These are phyloP conservation scores for Pachycephala philippinensis DNA, from an alignment of 2,113 vertebrate species.

Conservation along the genomic window DNA sequence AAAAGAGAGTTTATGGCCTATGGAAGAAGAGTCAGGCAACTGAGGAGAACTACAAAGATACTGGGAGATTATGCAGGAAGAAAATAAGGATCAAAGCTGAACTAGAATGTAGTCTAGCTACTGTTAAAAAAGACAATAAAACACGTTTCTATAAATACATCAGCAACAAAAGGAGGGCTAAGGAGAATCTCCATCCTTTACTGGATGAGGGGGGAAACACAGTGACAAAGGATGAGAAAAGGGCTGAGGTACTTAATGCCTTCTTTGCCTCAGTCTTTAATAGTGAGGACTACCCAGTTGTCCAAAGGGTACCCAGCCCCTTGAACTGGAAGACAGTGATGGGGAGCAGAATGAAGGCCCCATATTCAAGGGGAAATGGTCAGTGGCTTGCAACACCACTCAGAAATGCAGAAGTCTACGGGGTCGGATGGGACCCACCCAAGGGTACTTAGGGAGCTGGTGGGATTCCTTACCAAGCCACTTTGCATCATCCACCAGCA, in stretches of 20 bases:
- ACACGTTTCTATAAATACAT: neutral
- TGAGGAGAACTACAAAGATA: neutral
- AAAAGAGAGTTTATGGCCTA: neutral
- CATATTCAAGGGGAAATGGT: neutral
- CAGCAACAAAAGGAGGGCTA: neutral
- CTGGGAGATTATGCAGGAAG: neutral
- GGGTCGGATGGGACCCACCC: neutral
- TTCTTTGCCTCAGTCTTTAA: neutral
- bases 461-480: neutral
- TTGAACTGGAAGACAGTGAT: neutral
- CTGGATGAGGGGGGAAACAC: neutral
- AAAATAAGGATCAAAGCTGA: neutral
- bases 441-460: neutral
- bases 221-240: neutral
- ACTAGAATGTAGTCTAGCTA: neutral
- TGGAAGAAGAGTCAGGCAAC: neutral
- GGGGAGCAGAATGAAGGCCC: neutral
- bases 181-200: neutral
- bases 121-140: neutral
- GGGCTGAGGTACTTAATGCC: neutral
- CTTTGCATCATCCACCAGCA: neutral
- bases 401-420: neutral
- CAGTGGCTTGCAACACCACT: neutral
- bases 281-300: neutral
- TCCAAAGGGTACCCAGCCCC: neutral